Evolutionary conservation across 2,113 vertebrate species (phyloP).

Genomic region (Lates calcarifer): DNA sequence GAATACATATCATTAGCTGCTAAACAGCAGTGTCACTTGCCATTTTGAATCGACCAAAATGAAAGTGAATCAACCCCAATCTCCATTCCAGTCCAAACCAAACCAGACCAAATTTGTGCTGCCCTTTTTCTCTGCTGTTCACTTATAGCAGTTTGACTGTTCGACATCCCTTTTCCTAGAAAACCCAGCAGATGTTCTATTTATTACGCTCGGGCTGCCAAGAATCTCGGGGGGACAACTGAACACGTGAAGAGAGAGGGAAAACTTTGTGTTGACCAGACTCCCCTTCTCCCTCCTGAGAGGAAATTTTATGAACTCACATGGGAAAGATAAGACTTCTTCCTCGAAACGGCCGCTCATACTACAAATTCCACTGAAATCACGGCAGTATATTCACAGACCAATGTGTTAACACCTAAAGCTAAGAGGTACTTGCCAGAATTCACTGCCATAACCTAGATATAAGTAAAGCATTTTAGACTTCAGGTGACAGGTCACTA

Average conservation of each 20-base stretch:
- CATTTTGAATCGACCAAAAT: constrained; percentile 53
- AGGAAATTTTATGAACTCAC: constrained; percentile 69
- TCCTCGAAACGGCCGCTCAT: constrained; percentile 41
- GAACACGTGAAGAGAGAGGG: constrained; percentile 60
- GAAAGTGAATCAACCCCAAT: constrained; percentile 43
- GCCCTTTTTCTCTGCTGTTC: constrained; percentile 40
- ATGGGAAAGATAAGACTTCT: constrained; percentile 60
- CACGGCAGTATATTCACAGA: constrained; percentile 25
- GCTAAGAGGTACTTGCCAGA: background rate
- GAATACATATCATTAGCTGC: constrained; percentile 54
- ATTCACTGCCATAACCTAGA: background rate
- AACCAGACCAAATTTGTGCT: constrained; percentile 50
- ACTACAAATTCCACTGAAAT: constrained; percentile 52
- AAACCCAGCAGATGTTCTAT: constrained; percentile 76
- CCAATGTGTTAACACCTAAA: constrained; percentile 15
- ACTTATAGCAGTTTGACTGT: constrained; percentile 48
- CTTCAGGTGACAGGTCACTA: background rate
- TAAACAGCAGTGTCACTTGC: constrained; percentile 41
- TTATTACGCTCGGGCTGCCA: constrained; percentile 68
- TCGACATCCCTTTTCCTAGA: constrained; percentile 71
- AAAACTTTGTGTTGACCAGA: constrained; percentile 56
- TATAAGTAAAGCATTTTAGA: constrained; percentile 6
- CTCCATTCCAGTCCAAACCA: constrained; percentile 53
- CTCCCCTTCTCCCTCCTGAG: constrained; percentile 56
- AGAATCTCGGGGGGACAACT: constrained; percentile 74